Percentiles rank a stretch among this genome's conserved stretches.
Evolutionary conservation across 2,113 vertebrate species (phyloP).

Genomic region (Perognathus longimembris): DNA sequence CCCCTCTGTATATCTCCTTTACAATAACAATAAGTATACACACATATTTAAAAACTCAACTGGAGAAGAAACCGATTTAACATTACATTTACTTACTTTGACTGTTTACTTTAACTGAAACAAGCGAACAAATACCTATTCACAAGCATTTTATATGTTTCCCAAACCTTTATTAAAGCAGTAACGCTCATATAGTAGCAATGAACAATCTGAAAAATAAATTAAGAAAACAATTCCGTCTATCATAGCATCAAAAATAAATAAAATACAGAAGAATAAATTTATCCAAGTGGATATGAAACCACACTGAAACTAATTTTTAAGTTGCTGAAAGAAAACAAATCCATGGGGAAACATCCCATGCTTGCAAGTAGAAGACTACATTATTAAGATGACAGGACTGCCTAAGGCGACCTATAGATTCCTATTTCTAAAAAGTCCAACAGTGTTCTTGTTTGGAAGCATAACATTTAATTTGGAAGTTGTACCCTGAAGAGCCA

Average conservation of each 20-base stretch:
- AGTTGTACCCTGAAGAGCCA: neutral
- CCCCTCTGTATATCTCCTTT: too few relatives aligned
- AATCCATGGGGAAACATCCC: too few relatives aligned
- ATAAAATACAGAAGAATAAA: conserved; percentile 6
- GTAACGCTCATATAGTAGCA: neutral
- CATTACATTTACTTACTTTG: conserved; percentile 12
- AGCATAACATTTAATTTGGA: neutral
- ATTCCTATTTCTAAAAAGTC: neutral
- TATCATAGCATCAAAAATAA: conserved; percentile 38
- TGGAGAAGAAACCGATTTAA: conserved; percentile 27
- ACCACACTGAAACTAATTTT: neutral
- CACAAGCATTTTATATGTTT: neutral
- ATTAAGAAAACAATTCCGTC: conserved; percentile 25
- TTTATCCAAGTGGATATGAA: neutral
- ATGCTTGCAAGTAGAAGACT: neutral
- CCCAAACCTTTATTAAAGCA: conserved; percentile 36
- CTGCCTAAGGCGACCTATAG: neutral
- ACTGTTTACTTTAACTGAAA: conserved; percentile 47
- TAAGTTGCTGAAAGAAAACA: conserved; percentile 7
- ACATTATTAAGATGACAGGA: neutral
- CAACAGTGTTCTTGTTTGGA: neutral
- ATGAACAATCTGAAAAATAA: conserved; percentile 9
- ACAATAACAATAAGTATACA: too few relatives aligned
- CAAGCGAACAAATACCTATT: conserved; percentile 25
- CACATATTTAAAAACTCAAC: conserved; percentile 9